These are phyloP conservation scores for Corydoras maculifer DNA, from an alignment of 2,113 vertebrate species.

Conservation along the genomic window DNA sequence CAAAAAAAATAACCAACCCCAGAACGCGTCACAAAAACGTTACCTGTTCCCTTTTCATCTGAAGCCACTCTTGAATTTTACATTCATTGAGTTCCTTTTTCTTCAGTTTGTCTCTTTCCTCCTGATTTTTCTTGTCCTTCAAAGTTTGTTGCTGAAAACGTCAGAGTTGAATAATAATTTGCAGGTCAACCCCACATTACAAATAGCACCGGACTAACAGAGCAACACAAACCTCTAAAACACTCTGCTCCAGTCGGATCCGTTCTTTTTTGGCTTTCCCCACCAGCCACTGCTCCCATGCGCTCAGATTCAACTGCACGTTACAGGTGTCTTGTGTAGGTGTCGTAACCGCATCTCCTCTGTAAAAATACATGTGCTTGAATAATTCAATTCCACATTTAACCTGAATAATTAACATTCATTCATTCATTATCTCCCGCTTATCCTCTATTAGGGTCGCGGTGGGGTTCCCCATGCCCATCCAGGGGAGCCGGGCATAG, in stretches of 20 bases:
- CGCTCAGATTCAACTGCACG: slow-evolving; percentile 63
- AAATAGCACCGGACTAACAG: background rate
- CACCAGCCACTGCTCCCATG: slow-evolving; percentile 89
- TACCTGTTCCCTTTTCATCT: slow-evolving; percentile 78
- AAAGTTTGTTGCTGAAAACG: slow-evolving; percentile 61
- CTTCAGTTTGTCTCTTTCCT: slow-evolving; percentile 62
- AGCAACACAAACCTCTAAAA: slow-evolving; percentile 64
- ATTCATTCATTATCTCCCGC: background rate
- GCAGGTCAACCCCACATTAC: background rate
- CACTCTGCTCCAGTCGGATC: slow-evolving; percentile 67
- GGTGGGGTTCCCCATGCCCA: too few relatives aligned
- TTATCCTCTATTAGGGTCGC: too few relatives aligned
- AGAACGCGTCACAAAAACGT: too few relatives aligned
- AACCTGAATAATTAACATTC: background rate
- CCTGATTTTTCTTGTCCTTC: slow-evolving; percentile 62
- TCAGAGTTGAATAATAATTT: background rate
- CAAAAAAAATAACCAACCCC: too few relatives aligned
- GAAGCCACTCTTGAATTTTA: slow-evolving; percentile 81
- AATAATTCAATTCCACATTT: background rate
- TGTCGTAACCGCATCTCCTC: slow-evolving; percentile 3
- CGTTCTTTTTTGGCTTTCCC: slow-evolving; percentile 82
- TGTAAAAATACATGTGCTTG: background rate
- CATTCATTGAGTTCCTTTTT: slow-evolving; percentile 72
- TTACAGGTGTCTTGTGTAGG: slow-evolving; percentile 9
- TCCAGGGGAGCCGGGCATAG: too few relatives aligned